Evolutionary conservation across 2,797 vertebrate species (phyloP), one percentile per base, ranked within the genome.

Genomic region (Pangasius djambal): DNA sequence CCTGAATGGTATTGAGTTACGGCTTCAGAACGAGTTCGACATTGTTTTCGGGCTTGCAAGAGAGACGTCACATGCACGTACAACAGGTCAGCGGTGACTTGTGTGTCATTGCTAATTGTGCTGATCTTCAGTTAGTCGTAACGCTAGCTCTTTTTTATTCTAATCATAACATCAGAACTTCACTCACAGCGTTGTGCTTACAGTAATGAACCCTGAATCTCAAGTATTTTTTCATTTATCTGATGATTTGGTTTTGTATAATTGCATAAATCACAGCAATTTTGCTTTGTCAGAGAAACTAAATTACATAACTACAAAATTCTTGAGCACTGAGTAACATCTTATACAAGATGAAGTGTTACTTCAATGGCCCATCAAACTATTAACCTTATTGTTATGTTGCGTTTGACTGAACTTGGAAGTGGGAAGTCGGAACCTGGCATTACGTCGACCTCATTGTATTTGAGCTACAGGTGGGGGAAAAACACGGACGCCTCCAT

Each of bases 1-100:
- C 89, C 91, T 91, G 93, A 88, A 86, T 40, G 34, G 88, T 83
- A 65, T 93, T 84, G 87, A 88, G 86, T 94, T 92, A 94, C 92
- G 57, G 48, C 69, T 77, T 72, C 85, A 88, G 87, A 91, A 90
- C 92, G 89, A 84, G 67, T 75, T 69, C 40, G 57, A 69, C 59
- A 74, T 79, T 86, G 48, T 65, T 83, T 78, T 82, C 52, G 8
- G 25, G n/a, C 52, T 78, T 16, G 69, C 37, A 10, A 22, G 22
- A 40, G 69, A 55, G 69, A 63, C n/a, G 6, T 34, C 74, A 78
- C 18, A 20, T 87, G n/a, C 22, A 0, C 15, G 74, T 79, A 59
- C 86, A 65, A 16, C 57, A 79, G 86, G 57, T 78, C 86, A 79
- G 15, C 65, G 12, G 28, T 55, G 83, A 55, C 65, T 69, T 70